Percentiles rank a stretch among this genome's conserved stretches.
Conservation (phyloP, 2,797 vertebrate genomes). For the Tauraco hartlaubi region DNA sequence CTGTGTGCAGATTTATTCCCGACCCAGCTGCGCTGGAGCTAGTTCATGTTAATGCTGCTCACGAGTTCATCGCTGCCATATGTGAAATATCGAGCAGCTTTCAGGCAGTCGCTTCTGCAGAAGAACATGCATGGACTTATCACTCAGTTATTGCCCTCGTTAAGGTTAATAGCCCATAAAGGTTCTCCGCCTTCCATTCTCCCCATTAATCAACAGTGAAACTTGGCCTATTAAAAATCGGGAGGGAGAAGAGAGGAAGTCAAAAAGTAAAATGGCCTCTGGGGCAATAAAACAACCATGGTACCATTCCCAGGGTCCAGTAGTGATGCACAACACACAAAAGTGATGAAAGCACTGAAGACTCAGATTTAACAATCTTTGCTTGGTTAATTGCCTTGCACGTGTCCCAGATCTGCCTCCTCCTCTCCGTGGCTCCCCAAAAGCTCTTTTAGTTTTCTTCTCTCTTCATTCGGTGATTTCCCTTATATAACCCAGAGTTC, state of each 20-base stretch:
- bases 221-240: background rate
- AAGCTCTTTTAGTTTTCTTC: background rate
- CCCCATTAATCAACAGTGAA: background rate
- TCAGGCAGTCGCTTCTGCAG: background rate
- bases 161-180: slow-evolving; percentile 3
- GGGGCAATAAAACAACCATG: background rate
- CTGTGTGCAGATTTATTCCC: background rate
- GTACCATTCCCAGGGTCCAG: background rate
- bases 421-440: background rate
- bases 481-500: background rate
- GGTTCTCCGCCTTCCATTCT: background rate
- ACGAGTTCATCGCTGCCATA: background rate
- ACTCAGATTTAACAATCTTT: background rate
- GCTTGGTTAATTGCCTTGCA: background rate
- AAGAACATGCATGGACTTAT: background rate
- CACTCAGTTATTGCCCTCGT: background rate
- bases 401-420: background rate
- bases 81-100: background rate
- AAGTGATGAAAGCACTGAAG: background rate
- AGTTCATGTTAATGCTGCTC: background rate
- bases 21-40: background rate
- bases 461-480: background rate
- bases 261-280: background rate
- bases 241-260: background rate
- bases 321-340: background rate